Conservation (phyloP, 2,797 vertebrate species). For the Cynopterus sphinx region DNA sequence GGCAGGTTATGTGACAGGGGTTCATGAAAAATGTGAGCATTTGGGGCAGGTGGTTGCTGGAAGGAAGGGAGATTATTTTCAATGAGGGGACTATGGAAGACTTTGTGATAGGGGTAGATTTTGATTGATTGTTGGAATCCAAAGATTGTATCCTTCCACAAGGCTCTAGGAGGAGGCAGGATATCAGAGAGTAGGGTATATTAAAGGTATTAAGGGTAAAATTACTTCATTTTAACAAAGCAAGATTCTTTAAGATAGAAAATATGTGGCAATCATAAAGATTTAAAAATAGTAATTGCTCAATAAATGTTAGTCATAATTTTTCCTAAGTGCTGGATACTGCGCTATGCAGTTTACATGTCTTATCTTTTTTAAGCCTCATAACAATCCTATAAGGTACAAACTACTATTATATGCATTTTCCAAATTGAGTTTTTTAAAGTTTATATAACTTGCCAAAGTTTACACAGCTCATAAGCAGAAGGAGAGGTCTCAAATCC, state of each 20-base stretch:
- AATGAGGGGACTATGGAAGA: not conserved
- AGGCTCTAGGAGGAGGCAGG: not conserved
- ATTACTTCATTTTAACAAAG: not conserved
- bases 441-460: not conserved
- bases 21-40: not conserved
- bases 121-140: not conserved
- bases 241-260: not conserved
- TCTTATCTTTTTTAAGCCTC: not conserved
- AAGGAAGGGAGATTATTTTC: not conserved
- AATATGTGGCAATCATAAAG: not conserved
- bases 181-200: not conserved
- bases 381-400: not conserved
- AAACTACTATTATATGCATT: not conserved
- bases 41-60: not conserved
- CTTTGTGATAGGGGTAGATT: not conserved
- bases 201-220: not conserved
- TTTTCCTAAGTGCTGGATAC: not conserved
- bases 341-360: not conserved
- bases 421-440: not conserved
- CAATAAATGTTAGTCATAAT: not conserved
- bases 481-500: not conserved
- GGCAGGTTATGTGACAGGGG: not conserved
- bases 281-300: not conserved
- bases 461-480: not conserved
- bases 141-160: not conserved